These are phyloP conservation scores for Bettongia penicillata DNA, from an alignment of 2,113 vertebrate genomes.

Conservation along the genomic window DNA sequence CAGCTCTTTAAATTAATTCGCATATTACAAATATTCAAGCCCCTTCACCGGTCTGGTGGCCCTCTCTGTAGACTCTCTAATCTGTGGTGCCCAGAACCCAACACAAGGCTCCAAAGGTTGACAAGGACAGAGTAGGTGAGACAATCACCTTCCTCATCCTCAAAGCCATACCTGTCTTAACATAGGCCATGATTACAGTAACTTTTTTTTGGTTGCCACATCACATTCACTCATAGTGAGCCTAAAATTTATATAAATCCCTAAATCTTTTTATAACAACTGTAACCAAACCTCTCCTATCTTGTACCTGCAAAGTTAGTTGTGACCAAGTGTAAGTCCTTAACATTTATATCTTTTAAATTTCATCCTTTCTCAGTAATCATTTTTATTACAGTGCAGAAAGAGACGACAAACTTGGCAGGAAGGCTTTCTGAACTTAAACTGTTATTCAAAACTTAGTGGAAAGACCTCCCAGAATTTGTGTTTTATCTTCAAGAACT, in stretches of 20 bases:
- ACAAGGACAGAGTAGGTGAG: background rate
- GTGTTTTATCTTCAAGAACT: background rate
- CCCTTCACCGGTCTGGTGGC: background rate
- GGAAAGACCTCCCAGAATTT: background rate
- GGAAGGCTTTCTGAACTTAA: background rate
- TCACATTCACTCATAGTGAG: background rate
- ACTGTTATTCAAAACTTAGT: background rate
- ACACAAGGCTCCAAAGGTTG: background rate
- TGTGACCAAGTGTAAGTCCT: background rate
- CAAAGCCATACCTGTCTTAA: background rate
- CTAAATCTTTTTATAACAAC: background rate
- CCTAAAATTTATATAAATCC: background rate
- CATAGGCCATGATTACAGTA: background rate
- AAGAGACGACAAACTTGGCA: background rate
- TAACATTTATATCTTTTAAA: background rate
- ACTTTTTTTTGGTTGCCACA: background rate
- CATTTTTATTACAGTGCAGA: background rate
- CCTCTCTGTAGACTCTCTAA: background rate
- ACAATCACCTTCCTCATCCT: background rate
- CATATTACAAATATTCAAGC: background rate
- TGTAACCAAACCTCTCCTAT: background rate
- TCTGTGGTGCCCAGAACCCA: background rate
- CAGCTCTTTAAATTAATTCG: background rate
- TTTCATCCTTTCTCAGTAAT: background rate
- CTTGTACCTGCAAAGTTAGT: background rate